phyloP scores from a whole-genome alignment of 1,140 invertebrate genomes.

The Heliconius eleuchia region DNA sequence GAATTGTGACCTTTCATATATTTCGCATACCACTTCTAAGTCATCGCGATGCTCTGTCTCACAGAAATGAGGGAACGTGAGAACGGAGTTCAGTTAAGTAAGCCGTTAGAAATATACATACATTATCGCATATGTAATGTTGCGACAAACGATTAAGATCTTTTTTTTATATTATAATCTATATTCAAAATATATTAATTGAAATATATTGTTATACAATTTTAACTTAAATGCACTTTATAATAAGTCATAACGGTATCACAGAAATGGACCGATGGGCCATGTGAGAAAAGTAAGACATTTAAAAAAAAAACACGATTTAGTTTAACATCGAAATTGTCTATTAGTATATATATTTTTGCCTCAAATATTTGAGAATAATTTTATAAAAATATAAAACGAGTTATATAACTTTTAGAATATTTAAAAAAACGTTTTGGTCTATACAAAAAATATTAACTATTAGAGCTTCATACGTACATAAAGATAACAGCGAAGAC shows the following conservation, averaged over 20 bases:
- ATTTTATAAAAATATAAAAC: neutral
- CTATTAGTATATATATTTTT: no score
- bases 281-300: no score
- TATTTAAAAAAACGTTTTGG: neutral
- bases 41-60: neutral
- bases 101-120: constrained; percentile 35
- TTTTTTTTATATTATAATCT: neutral
- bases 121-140: constrained; percentile 25
- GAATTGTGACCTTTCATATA: neutral
- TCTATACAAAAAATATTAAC: neutral
- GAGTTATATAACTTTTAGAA: neutral
- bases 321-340: no score
- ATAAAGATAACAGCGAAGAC: constrained; percentile 24
- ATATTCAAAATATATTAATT: no score
- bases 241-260: no score
- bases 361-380: no score
- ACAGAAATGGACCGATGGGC: no score
- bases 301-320: no score
- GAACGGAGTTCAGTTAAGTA: constrained; percentile 38
- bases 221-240: no score
- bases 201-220: no score
- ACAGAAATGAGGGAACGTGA: constrained; percentile 35
- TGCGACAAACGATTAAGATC: constrained; percentile 9
- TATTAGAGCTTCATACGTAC: neutral
- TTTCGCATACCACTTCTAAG: neutral